Evolutionary conservation across 1,140 invertebrate species (phyloP), one percentile per base, ranked within the genome.

Genomic region (Matsumurasca onukii): DNA sequence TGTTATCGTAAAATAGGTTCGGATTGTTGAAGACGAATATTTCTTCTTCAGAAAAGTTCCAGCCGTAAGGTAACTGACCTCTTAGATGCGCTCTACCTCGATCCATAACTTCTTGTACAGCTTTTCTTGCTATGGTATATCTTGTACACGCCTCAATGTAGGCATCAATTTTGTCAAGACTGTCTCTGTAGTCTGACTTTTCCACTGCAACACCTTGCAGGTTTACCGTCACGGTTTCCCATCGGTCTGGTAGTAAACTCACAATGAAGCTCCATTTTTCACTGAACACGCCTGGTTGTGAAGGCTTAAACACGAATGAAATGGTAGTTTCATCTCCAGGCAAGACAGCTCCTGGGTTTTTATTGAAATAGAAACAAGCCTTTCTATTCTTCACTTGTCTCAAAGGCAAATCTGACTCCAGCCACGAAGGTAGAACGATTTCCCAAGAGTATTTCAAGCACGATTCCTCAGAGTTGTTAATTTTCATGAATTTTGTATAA

Each of bases 31-130:
- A 29, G 9, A 59, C 9, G 30, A 59, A 59, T 27, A 59, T 59
- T n/a, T 59, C 24, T 29, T 59, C 55, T n/a, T 59, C 55, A 59
- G 30, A 59, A 27, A 59, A 59, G 15, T 22, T 59, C 55, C 55
- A 59, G 24, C 24, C 25, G 55, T 59, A 59, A 59, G 55, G 55
- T 2, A 59, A 9, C 5, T 25, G 2, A 27, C 9, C 2, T 27
- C 9, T 22, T n/a, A 13, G 25, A 22, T 27, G 15, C 3, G 25
- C 24, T 27, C 25, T 25, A 22, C 9, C n/a, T 59, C 55, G 25
- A 3, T 25, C 55, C 55, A 59, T 15, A 5, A 59, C 30, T 29
- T 59, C 55, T 24, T 59, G 13, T 13, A 59, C 55, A 59, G 55
- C 30, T 29, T 59, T 59, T 9, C 15, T 22, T 59, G 25, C 55